Evolutionary conservation across 2,888 invertebrate species (phyloP), one percentile per base, ranked within the genome.

Genomic region (Galerucella nymphaeae): DNA sequence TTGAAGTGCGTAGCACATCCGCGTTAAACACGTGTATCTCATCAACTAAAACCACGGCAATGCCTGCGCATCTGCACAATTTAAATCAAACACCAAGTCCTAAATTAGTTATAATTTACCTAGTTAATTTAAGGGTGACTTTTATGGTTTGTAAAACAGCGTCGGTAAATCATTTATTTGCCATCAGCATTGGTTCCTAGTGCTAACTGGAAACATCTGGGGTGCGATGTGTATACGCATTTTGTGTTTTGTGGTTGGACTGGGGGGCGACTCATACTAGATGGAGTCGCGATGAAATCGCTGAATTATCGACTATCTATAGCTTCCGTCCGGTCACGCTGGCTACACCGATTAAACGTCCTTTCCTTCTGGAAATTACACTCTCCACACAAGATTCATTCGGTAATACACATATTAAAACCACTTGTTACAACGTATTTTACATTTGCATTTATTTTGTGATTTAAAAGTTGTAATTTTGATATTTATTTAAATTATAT

Each of bases 291-390:
- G 62, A 66, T 82, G 82, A 80, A 81, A 81, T 81, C 81, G 76
- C 78, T 83, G 83, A 84, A 82, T 84, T 84, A 85, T 85, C 81
- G 84, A 83, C 84, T 83, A 83, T 85, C 84, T 83, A 85, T 85
- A 83, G 83, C 84, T 85, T 85, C 85, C 85, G 84, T 85, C 84
- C 85, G 85, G 84, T 83, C 83, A 84, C 84, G 83, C 84, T 84
- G 82, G 79, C 76, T 80, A 41, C 78, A 80, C 81, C 79, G 78
- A 80, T 83, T 83, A 82, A 83, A 83, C 79, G 80, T 76, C 77
- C 79, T 74, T 77, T 76, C 78, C 78, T 75, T 18, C 58, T 58
- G 75, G 68, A 79, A 79, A 80, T 79, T 45, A 18, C 61, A n/a
- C 48, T 53, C 62, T 10, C 57, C 45, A 70, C 18, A 70, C 30